phyloP scores from a whole-genome alignment of 2,797 vertebrate genomes.

The Enteromius fasciolatus region DNA sequence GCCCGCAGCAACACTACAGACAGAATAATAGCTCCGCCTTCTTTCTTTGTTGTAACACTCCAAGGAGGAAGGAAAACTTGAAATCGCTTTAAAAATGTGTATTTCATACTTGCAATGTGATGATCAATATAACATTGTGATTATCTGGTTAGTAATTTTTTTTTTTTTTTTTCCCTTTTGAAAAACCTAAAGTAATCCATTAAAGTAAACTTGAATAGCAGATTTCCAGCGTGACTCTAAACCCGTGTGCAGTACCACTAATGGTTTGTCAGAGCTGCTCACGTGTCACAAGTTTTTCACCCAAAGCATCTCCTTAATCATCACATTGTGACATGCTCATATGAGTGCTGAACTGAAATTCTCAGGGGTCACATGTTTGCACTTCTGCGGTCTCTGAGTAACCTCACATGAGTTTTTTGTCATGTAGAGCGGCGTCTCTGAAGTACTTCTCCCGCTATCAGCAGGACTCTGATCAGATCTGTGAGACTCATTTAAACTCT shows the following conservation, averaged over 20 bases:
- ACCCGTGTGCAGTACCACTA: neutral
- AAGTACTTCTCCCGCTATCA: neutral
- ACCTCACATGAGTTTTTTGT: neutral
- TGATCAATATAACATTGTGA: neutral
- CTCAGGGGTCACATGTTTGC: neutral
- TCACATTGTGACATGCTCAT: neutral
- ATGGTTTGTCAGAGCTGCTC: neutral
- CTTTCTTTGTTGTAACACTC: too few species aligned
- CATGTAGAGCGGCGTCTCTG: neutral
- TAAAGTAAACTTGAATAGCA: neutral
- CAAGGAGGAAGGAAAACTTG: too few species aligned
- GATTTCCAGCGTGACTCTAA: neutral
- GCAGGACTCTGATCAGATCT: constrained; percentile 9
- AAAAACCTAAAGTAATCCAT: neutral
- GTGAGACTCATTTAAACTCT: neutral
- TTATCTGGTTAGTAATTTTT: neutral
- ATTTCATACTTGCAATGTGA: neutral
- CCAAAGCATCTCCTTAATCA: neutral
- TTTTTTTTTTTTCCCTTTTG: neutral
- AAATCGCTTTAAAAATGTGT: neutral
- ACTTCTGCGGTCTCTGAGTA: neutral
- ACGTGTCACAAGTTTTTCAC: neutral
- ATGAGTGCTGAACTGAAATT: neutral
- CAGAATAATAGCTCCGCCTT: too few species aligned
- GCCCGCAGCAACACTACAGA: too few species aligned